phyloP scores from a whole-genome alignment of 2,888 invertebrate genomes.

The Athalia rosae region DNA sequence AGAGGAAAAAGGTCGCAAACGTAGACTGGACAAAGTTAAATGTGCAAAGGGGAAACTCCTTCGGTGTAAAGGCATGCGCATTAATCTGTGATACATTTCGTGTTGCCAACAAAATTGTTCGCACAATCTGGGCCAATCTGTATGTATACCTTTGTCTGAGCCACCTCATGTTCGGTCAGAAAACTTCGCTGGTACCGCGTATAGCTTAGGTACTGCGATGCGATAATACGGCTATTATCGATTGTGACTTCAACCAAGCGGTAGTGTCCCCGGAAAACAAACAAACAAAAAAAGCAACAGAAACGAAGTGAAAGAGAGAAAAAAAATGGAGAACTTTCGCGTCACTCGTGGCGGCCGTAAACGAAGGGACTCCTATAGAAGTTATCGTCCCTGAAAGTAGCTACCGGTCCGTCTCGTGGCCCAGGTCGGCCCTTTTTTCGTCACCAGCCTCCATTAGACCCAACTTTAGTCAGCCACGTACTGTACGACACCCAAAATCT shows the following conservation, averaged over 20 bases:
- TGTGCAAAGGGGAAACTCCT: neutral
- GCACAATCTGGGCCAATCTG: slow-evolving; percentile 23
- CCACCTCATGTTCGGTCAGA: neutral
- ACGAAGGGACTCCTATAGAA: slow-evolving; percentile 11
- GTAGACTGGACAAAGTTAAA: slow-evolving; percentile 1
- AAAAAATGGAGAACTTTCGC: neutral
- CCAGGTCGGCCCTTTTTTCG: slow-evolving; percentile 33
- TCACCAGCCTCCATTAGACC: slow-evolving; percentile 34
- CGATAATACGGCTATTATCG: neutral
- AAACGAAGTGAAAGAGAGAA: slow-evolving; percentile 5
- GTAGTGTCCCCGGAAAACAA: neutral
- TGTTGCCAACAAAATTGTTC: slow-evolving; percentile 20
- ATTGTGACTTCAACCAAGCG: neutral
- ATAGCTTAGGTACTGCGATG: neutral
- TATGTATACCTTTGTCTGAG: slow-evolving; percentile 4
- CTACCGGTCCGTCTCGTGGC: slow-evolving; percentile 1
- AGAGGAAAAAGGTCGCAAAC: neutral
- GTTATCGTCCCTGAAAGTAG: slow-evolving; percentile 21
- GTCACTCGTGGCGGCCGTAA: slow-evolving; percentile 4
- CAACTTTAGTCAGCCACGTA: slow-evolving; percentile 29
- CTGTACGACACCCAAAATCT: slow-evolving; percentile 16
- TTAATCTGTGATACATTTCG: neutral
- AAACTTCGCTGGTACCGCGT: neutral
- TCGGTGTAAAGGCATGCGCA: neutral
- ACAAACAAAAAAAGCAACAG: no score